phyloP scores from a whole-genome alignment of 1,140 invertebrate genomes.

The Pseudomyrmex sp. region DNA sequence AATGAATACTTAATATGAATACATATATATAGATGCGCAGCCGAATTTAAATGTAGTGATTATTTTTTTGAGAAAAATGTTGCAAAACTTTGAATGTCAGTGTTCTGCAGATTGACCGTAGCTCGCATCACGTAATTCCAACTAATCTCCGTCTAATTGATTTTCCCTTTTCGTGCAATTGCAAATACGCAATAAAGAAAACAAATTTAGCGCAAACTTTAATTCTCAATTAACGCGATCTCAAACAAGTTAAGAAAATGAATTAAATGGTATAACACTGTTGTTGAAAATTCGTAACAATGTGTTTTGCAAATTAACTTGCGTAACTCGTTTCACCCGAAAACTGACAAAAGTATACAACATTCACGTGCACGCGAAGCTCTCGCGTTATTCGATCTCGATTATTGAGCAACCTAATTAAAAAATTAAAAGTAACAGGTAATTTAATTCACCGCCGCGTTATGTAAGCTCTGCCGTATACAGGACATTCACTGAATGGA shows the following conservation, averaged over 20 bases:
- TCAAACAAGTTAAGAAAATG: background rate
- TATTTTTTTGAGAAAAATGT: background rate
- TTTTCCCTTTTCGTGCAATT: conserved; percentile 3
- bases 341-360: background rate
- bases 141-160: conserved; percentile 36
- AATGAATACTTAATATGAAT: no score
- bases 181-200: conserved; percentile 38
- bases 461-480: conserved; percentile 15
- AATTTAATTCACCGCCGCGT: conserved; percentile 22
- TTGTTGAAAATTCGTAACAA: background rate
- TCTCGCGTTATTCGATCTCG: background rate
- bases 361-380: background rate
- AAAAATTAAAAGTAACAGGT: conserved; percentile 48
- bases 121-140: background rate
- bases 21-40: background rate
- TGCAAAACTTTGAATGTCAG: background rate
- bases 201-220: background rate
- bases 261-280: conserved; percentile 9
- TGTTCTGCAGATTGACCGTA: background rate
- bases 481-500: background rate
- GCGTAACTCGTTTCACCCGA: conserved; percentile 21
- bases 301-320: conserved; percentile 2
- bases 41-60: conserved; percentile 10
- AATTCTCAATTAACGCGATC: conserved; percentile 1
- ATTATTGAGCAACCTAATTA: conserved; percentile 41